Conservation (phyloP, 2,888 invertebrate species). For the Tribolium freemani region DNA sequence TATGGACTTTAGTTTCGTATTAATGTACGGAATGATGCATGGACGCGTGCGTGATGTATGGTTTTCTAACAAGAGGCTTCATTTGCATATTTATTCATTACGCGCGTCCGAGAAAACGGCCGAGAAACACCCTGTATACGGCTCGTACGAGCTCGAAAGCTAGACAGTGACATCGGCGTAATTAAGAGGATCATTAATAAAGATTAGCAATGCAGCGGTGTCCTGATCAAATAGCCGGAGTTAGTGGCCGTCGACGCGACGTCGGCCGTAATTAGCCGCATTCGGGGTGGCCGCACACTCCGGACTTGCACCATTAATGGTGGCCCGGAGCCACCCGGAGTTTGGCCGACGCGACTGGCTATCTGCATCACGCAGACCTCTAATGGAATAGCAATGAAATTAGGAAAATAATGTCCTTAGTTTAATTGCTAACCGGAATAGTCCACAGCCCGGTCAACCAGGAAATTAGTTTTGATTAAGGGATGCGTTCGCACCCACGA, state of each 20-base stretch:
- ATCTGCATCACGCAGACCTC: conserved; percentile 68
- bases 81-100: conserved; percentile 58
- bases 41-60: conserved; percentile 61
- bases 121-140: not conserved
- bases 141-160: not conserved
- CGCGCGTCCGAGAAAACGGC: conserved; percentile 3
- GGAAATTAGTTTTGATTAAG: conserved; percentile 68
- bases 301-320: conserved; percentile 51
- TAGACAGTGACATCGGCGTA: conserved; percentile 53
- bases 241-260: conserved; percentile 37
- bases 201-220: conserved; percentile 59
- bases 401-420: conserved; percentile 69
- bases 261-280: conserved; percentile 43
- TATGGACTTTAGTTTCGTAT: conserved; percentile 67
- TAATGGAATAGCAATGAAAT: conserved; percentile 70
- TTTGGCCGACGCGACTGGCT: conserved; percentile 58
- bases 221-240: conserved; percentile 53
- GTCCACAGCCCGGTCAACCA: conserved; percentile 60
- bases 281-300: conserved; percentile 21
- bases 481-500: conserved; percentile 41
- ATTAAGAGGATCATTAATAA: conserved; percentile 63
- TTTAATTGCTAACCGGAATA: conserved; percentile 64
- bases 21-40: conserved; percentile 64
- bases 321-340: conserved; percentile 56
- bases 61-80: conserved; percentile 60